Percentiles rank a stretch among this genome's conserved stretches.
Conservation (phyloP, 2,113 vertebrate species). For the Nerophis ophidion region DNA sequence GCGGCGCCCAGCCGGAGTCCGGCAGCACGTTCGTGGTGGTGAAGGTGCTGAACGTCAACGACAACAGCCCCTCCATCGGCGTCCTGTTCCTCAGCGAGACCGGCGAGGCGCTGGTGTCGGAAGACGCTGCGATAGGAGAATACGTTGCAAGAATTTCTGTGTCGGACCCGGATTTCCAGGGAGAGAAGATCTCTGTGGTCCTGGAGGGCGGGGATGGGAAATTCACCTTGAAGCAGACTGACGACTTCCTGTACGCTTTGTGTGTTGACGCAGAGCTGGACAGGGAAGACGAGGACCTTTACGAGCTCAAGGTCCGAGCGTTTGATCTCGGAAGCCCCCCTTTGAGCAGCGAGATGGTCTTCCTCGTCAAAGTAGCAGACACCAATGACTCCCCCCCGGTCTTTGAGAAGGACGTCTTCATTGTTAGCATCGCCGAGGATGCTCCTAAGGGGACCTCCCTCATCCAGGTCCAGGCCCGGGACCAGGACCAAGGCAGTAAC, state of each 20-base stretch:
- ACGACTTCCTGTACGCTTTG: slow-evolving; percentile 76
- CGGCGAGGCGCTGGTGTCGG: slow-evolving; percentile 75
- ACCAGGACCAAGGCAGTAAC: slow-evolving; percentile 78
- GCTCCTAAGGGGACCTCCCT: slow-evolving; percentile 71
- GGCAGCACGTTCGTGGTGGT: slow-evolving; percentile 78
- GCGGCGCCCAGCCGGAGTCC: slow-evolving; percentile 77
- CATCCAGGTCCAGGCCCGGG: slow-evolving; percentile 71
- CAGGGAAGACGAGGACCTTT: slow-evolving; percentile 76
- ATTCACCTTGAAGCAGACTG: slow-evolving; percentile 70
- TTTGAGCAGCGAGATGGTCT: slow-evolving; percentile 61
- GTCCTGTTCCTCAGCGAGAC: slow-evolving; percentile 82
- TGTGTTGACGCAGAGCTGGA: slow-evolving; percentile 77
- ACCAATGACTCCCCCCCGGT: slow-evolving; percentile 79
- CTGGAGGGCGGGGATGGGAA: slow-evolving; percentile 71
- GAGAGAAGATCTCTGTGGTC: slow-evolving; percentile 46
- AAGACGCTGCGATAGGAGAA: slow-evolving; percentile 75
- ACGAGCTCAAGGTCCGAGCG: slow-evolving; percentile 75
- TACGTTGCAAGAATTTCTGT: slow-evolving; percentile 84
- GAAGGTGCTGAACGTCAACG: slow-evolving; percentile 82
- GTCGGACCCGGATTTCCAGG: slow-evolving; percentile 77
- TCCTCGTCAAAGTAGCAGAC: slow-evolving; percentile 76
- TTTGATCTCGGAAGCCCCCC: slow-evolving; percentile 76
- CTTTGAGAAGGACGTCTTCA: slow-evolving; percentile 71
- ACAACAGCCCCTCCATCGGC: slow-evolving; percentile 80
- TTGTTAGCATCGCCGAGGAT: slow-evolving; percentile 73